Evolutionary conservation across 2,888 invertebrate species (phyloP).

Genomic region (Cancer borealis): DNA sequence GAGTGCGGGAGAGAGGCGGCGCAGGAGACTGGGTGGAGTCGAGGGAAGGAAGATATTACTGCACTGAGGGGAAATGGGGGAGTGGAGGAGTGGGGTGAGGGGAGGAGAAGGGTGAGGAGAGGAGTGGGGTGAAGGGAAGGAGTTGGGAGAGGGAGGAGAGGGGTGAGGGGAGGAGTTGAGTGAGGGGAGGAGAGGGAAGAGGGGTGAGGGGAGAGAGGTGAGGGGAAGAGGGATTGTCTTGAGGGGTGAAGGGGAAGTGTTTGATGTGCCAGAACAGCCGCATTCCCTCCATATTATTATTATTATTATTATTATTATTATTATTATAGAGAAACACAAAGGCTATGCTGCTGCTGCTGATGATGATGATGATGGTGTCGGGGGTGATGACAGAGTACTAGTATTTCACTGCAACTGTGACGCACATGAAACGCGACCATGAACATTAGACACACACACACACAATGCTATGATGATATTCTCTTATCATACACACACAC

Average conservation of each 20-base stretch:
- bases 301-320: not conserved
- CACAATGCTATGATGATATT: not conserved
- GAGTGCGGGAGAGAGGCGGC: not conserved
- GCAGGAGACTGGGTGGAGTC: not conserved
- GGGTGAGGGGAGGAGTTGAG: not conserved
- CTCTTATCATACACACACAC: not conserved
- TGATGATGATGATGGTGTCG: not conserved
- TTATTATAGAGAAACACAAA: too few species aligned
- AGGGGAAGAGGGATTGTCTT: not conserved
- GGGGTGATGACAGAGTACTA: not conserved
- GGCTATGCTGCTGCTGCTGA: too few species aligned
- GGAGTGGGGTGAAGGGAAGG: not conserved
- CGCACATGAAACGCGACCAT: not conserved
- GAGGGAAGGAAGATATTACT: not conserved
- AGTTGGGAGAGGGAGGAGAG: not conserved
- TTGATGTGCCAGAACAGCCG: not conserved
- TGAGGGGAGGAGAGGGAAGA: not conserved
- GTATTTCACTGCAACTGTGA: not conserved
- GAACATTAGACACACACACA: not conserved
- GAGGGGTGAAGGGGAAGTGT: not conserved
- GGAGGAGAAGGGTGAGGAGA: not conserved
- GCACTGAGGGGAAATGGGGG: not conserved
- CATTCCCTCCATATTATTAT: slow-evolving; percentile 5
- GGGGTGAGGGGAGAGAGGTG: not conserved
- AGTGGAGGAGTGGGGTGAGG: not conserved